A percentile compares a stretch with the other conserved stretches of the same genome.
Evolutionary conservation across 1,140 invertebrate species (phyloP).

Genomic region (Semibalanus balanoides): DNA sequence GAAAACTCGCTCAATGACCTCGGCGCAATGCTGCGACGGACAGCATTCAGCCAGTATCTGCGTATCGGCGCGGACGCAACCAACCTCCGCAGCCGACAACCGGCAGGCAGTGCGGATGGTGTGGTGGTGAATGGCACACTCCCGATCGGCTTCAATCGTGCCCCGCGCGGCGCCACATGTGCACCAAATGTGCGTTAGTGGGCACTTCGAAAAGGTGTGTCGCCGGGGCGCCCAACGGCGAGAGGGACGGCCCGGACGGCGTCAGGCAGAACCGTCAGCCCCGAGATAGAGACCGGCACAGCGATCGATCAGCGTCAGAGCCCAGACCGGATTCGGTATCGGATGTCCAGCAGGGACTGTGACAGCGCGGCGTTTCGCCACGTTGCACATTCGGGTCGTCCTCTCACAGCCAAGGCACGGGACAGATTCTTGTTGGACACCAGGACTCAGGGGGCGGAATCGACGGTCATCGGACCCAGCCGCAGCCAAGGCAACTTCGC

Average conservation of each 20-base stretch:
- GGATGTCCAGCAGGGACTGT: background rate
- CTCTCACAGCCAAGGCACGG: background rate
- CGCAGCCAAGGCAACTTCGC: background rate
- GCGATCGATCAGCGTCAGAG: background rate
- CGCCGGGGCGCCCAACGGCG: background rate
- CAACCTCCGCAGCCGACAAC: too few species aligned
- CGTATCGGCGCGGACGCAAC: background rate
- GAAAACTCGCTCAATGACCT: background rate
- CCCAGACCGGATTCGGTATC: background rate
- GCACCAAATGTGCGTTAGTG: background rate
- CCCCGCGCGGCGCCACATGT: background rate
- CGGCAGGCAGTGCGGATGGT: background rate
- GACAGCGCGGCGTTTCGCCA: background rate
- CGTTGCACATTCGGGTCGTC: background rate
- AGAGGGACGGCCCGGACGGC: background rate
- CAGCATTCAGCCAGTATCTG: background rate
- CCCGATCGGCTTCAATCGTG: background rate
- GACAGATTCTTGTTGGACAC: background rate
- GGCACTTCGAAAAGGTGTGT: constrained; percentile 6
- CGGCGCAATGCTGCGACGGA: too few species aligned
- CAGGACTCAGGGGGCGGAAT: constrained; percentile 9
- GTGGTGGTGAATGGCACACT: background rate
- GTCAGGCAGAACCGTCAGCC: background rate
- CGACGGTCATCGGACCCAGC: constrained; percentile 3
- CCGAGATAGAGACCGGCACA: background rate